Evolutionary conservation across 2,797 vertebrate genomes (phyloP).

Genomic region (Monodelphis domestica): DNA sequence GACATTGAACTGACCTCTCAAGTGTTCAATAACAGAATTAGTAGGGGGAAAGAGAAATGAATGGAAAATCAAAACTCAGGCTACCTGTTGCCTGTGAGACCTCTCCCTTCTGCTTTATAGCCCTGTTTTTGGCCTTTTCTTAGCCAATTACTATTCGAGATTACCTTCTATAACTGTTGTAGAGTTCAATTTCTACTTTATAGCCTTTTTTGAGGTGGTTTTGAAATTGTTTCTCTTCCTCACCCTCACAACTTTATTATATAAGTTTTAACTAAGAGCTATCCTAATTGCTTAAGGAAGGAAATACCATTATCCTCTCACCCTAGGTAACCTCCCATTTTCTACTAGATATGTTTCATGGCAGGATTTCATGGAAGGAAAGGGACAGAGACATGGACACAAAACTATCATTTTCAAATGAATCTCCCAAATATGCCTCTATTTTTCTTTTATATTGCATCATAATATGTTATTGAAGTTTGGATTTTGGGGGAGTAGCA

Average conservation of each 20-base stretch:
- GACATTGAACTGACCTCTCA: background rate
- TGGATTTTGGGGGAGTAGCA: background rate
- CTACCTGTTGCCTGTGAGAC: constrained; percentile 69
- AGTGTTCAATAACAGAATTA: background rate
- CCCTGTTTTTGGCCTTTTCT: background rate
- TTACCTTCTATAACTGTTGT: accelerated
- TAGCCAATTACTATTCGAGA: accelerated
- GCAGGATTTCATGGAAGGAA: background rate
- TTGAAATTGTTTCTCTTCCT: background rate
- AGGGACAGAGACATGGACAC: background rate
- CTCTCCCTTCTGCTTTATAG: no score
- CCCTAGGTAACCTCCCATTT: background rate
- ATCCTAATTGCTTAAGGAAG: background rate
- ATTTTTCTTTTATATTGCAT: background rate
- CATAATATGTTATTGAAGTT: background rate
- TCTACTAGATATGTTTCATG: background rate
- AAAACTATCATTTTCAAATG: background rate
- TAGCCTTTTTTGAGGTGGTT: accelerated
- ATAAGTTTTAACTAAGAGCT: background rate
- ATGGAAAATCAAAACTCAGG: background rate
- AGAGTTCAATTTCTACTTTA: background rate
- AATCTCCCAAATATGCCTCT: background rate
- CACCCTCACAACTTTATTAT: accelerated
- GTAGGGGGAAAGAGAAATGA: background rate
- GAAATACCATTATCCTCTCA: background rate